Conservation (phyloP, 2,888 invertebrate species). For the Melinaea menophilus region DNA sequence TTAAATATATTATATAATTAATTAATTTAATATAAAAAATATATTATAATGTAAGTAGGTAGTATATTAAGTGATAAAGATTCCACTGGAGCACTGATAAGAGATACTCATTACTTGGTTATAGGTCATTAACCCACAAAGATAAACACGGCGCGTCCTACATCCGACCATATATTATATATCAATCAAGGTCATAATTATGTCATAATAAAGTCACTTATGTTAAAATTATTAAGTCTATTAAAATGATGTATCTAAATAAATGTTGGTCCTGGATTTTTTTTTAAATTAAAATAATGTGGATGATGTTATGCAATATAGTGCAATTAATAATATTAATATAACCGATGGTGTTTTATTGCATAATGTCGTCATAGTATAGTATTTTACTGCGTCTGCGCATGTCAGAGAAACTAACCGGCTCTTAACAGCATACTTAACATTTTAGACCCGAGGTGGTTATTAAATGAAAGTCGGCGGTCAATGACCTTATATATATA, state of each 20-base stretch:
- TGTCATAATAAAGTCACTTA: background rate
- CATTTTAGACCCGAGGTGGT: constrained; percentile 38
- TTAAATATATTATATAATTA: too few relatives aligned
- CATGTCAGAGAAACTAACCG: constrained; percentile 30
- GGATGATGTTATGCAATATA: background rate
- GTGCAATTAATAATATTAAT: background rate
- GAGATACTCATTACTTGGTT: constrained; percentile 56
- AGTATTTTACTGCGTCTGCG: constrained; percentile 23
- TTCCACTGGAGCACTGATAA: constrained; percentile 49
- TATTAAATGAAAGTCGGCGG: constrained; percentile 53
- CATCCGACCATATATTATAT: constrained; percentile 60
- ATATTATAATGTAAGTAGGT: too few relatives aligned
- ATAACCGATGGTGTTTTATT: too few relatives aligned
- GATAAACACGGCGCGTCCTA: constrained; percentile 72
- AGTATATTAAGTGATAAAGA: constrained; percentile 39
- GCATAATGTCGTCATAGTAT: constrained; percentile 8
- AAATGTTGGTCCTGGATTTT: too few relatives aligned
- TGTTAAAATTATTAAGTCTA: background rate
- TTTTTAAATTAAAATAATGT: background rate
- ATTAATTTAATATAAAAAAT: too few relatives aligned
- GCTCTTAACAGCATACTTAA: constrained; percentile 43
- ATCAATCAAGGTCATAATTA: constrained; percentile 19
- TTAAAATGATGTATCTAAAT: too few relatives aligned
- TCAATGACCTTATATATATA: constrained; percentile 33
- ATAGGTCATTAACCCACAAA: constrained; percentile 74